Base-by-base conservation (phyloP, 2,797 vertebrate species). In the Mus spretus region DNA sequence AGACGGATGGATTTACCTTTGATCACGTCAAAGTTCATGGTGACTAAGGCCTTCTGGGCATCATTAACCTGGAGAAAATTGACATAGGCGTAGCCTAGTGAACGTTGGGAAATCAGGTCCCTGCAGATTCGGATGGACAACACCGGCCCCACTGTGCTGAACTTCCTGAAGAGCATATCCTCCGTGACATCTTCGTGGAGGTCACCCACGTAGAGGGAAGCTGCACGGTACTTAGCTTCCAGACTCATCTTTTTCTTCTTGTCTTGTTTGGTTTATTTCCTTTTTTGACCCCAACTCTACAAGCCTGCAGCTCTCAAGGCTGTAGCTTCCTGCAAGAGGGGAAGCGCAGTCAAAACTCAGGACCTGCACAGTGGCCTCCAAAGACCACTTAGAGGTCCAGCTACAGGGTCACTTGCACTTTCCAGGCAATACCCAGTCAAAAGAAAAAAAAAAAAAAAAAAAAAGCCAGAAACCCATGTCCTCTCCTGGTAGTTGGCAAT, bases 131-230 rank as follows among this genome's bases (percentile, higher is more conserved):
- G 97, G 28, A 97, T 97, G 95, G 97, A 98, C n/a, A 97, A 80
- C 91, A 98, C 97, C 0, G 95, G 96, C 2, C 97, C 97, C 44
- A 37, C 97, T 0, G 99, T 97, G 96, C 98, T 99, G 97, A 99
- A 99, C 90, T 99, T 99, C 97, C 98, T 98, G 96, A 99, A 99
- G 24, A 99, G 98, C 98, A 99, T 98, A 94, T 99, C 99, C 97
- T 99, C 99, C 0, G 99, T 99, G 61, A 99, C 99, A 55, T 99
- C 99, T 24, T 98, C 97, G 74, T 99, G 99, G 81, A 99, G 98
- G 97, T 99, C 99, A 8, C 99, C 99, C 26, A 99, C 99, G 17
- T 99, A 99, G 82, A 99, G 97, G 9, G 99, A 99, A 72, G 99
- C 99, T 6, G 99, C 98, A 83, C 99, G 99, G 97, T 99, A 99